Percentiles rank a stretch among this genome's conserved stretches.
These are phyloP conservation scores for Drosophila kohkoa DNA, from an alignment of 1,140 invertebrate species.

Conservation along the genomic window DNA sequence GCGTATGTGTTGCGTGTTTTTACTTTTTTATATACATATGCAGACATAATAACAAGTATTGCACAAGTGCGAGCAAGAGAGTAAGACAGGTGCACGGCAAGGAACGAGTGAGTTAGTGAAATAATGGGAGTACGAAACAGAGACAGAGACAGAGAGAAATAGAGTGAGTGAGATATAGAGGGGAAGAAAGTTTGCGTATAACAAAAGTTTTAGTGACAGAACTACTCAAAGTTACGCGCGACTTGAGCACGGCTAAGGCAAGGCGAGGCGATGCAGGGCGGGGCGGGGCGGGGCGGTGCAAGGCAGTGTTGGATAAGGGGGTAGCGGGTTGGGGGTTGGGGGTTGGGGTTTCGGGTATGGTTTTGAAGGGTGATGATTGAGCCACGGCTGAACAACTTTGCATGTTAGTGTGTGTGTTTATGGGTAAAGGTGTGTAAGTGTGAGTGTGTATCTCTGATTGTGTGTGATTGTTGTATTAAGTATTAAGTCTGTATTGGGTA, in stretches of 20 bases:
- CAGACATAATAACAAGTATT: conserved; percentile 55
- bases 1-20: conserved; percentile 24
- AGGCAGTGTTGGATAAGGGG: not conserved
- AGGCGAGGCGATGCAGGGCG: not conserved
- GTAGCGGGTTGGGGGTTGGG: not conserved
- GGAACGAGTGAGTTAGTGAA: conserved; percentile 17
- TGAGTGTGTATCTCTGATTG: conserved; percentile 18
- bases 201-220: conserved; percentile 34
- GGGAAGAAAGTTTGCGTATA: conserved; percentile 33
- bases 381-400: conserved; percentile 35
- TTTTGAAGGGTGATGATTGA: not conserved
- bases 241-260: not conserved
- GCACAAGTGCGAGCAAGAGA: conserved; percentile 56
- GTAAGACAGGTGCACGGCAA: conserved; percentile 47
- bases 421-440: conserved; percentile 5
- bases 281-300: not conserved
- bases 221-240: conserved; percentile 42
- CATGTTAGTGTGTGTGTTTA: not conserved
- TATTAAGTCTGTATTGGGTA: not conserved
- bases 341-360: not conserved
- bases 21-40: conserved; percentile 54
- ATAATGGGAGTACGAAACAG: not conserved
- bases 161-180: conserved; percentile 3
- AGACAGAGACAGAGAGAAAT: conserved; percentile 3
- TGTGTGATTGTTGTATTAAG: conserved; percentile 19